Evolutionary conservation across 2,113 vertebrate genomes (phyloP), one percentile per base, ranked within the genome.

Genomic region (Thinocorus orbignyianus): DNA sequence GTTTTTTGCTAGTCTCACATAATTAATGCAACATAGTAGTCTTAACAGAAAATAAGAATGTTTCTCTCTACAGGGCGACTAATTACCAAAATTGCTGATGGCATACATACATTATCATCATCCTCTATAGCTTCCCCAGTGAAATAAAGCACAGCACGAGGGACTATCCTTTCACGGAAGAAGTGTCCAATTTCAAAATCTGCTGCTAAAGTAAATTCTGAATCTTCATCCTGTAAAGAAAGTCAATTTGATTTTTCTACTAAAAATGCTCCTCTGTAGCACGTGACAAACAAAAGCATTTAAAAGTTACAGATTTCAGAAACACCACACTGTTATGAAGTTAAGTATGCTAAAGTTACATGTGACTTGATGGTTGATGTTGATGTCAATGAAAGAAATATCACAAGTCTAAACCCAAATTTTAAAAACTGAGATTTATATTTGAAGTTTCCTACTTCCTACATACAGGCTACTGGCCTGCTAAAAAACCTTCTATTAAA

Each of bases 131-230:
- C 99, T 97, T 99, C 99, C 55, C 99, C 99, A 4, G 99, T 99
- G 97, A 99, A 99, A 97, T 99, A 99, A 25, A 99, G 98, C 94
- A 99, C 99, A 3, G 99, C 99, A 94, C 99, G 98, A 17, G 99
- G 99, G 71, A 99, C 98, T 97, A 99, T 98, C 97, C 99, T 98
- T 97, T 99, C 99, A 78, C 99, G 99, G 97, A 99, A 99, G 95
- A 99, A 99, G 94, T 99, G 99, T 30, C 99, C 99, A 1, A 99
- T 99, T 97, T 99, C 99, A 97, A 99, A 99, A 97, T 99, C 99
- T 81, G 99, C 98, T 68, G 99, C 98, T 96, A 99, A 92, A 41
- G 98, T 99, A 95, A 99, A 99, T 86, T 99, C 99, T 3, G 98
- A 99, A 87, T 99, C 99, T 98, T 99, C 99, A 76, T 99, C 99